phyloP scores from a whole-genome alignment of 2,113 vertebrate genomes.

The Neogobius melanostomus region DNA sequence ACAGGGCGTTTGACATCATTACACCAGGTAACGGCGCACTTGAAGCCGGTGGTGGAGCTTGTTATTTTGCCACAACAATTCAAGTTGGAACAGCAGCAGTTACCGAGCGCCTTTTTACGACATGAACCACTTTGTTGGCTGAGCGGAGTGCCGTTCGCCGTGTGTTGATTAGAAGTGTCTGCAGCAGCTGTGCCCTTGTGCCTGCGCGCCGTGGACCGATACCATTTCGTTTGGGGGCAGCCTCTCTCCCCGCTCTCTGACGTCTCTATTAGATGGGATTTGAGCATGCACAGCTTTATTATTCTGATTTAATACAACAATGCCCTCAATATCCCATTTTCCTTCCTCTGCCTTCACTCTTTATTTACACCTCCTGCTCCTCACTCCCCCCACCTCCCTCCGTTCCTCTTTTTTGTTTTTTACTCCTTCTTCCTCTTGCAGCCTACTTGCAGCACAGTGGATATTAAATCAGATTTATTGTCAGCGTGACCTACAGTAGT shows the following conservation, averaged over 20 bases:
- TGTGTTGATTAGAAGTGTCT: slow-evolving; percentile 64
- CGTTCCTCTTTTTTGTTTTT: not conserved
- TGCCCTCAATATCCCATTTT: slow-evolving; percentile 65
- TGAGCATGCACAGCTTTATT: slow-evolving; percentile 72
- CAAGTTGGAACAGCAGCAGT: slow-evolving; percentile 13
- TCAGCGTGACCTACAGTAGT: slow-evolving; percentile 48
- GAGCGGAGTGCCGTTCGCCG: slow-evolving; percentile 41
- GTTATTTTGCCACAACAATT: slow-evolving; percentile 42
- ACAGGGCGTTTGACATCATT: slow-evolving; percentile 40
- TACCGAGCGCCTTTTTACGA: slow-evolving; percentile 24
- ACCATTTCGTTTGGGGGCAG: slow-evolving; percentile 25
- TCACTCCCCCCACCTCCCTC: not conserved
- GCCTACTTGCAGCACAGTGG: slow-evolving; percentile 55
- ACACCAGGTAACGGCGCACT: slow-evolving; percentile 42
- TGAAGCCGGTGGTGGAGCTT: slow-evolving; percentile 22
- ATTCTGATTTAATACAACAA: slow-evolving; percentile 77
- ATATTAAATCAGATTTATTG: slow-evolving; percentile 78
- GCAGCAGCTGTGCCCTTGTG: slow-evolving; percentile 59
- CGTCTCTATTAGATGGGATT: slow-evolving; percentile 71
- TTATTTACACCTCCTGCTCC: slow-evolving; percentile 61
- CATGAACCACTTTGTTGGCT: slow-evolving; percentile 36
- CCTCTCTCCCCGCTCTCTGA: slow-evolving; percentile 40
- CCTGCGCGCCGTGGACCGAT: slow-evolving; percentile 28
- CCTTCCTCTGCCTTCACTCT: slow-evolving; percentile 69
- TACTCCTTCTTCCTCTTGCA: not conserved